phyloP scores from a whole-genome alignment of 2,797 vertebrate species.

The Mus spretus region DNA sequence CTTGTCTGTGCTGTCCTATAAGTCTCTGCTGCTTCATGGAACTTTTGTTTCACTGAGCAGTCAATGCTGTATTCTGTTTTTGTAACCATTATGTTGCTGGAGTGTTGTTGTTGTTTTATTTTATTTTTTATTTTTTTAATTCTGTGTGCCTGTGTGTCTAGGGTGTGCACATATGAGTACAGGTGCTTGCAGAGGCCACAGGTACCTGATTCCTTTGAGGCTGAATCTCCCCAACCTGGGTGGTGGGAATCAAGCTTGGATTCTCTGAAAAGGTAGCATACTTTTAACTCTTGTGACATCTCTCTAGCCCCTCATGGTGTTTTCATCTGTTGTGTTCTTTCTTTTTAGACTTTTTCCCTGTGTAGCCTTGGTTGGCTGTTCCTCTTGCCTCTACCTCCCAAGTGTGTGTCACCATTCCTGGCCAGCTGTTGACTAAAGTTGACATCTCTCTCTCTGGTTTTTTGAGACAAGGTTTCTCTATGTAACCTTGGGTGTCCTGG shows the following conservation, averaged over 20 bases:
- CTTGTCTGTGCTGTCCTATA: background rate
- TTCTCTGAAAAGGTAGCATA: background rate
- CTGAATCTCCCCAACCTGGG: background rate
- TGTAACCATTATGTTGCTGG: background rate
- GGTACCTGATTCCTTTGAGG: background rate
- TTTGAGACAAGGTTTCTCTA: background rate
- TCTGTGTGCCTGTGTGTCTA: background rate
- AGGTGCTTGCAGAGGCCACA: background rate
- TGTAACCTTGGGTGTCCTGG: background rate
- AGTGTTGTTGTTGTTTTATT: background rate
- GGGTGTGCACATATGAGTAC: background rate
- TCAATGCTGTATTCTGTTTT: background rate
- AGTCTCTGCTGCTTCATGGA: background rate
- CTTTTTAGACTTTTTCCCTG: background rate
- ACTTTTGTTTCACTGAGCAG: background rate
- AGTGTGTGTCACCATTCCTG: background rate
- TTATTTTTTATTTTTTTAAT: background rate
- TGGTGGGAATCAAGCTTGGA: background rate
- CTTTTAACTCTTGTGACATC: background rate
- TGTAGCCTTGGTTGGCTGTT: background rate
- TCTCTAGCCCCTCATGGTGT: background rate
- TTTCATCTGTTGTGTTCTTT: constrained; percentile 3
- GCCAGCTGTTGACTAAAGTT: background rate
- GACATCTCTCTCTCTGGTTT: background rate
- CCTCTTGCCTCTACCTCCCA: background rate